phyloP scores from a whole-genome alignment of 1,140 invertebrate genomes.

The Drepana arcuata region DNA sequence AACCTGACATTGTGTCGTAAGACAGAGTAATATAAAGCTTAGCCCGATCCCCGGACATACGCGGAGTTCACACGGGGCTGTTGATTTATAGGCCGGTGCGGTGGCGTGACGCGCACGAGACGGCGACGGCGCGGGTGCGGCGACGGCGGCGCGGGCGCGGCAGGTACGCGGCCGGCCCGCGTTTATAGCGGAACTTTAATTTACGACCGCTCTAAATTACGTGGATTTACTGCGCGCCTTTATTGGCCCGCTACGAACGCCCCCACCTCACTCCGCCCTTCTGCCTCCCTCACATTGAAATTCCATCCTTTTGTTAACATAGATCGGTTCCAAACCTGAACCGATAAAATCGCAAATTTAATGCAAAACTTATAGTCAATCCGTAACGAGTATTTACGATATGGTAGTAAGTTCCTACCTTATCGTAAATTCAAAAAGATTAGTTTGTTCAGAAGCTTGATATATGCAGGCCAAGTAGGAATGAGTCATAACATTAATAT shows the following conservation, averaged over 20 bases:
- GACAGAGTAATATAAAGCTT: no score
- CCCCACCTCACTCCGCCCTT: conserved; percentile 33
- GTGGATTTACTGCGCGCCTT: conserved; percentile 65
- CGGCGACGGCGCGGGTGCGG: conserved; percentile 20
- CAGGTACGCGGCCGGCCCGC: conserved; percentile 34
- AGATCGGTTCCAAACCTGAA: conserved; percentile 32
- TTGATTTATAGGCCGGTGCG: conserved; percentile 51
- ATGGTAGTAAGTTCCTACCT: no score
- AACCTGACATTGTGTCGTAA: no score
- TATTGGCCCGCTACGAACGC: conserved; percentile 56
- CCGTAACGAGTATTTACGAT: no score
- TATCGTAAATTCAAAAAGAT: conserved; percentile 16
- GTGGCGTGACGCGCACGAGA: conserved; percentile 18
- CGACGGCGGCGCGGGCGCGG: conserved; percentile 32
- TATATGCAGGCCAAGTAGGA: no score
- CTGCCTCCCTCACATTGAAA: conserved; percentile 27
- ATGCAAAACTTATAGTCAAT: conserved; percentile 23
- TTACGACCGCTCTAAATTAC: conserved; percentile 67
- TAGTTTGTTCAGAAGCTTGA: conserved; percentile 18
- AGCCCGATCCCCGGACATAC: conserved; percentile 17
- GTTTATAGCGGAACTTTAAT: conserved; percentile 69
- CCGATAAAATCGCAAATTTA: conserved; percentile 32
- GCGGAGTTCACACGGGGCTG: conserved; percentile 33
- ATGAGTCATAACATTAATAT: conserved; percentile 8
- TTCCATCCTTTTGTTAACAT: conserved; percentile 23